phyloP scores from a whole-genome alignment of 2,888 invertebrate genomes.

The Entomobrya multifasciata region DNA sequence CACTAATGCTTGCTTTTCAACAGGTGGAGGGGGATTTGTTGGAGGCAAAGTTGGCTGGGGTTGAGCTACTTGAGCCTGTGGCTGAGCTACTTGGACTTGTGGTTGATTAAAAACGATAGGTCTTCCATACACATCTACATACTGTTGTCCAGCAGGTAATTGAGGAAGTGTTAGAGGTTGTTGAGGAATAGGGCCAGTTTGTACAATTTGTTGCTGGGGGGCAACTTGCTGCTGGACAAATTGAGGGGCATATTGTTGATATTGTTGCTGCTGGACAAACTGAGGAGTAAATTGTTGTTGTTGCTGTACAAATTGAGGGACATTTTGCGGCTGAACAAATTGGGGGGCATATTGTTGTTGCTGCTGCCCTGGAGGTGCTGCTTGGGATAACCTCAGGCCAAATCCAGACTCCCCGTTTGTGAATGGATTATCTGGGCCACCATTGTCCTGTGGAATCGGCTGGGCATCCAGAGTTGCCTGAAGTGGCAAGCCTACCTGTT shows the following conservation, averaged over 20 bases:
- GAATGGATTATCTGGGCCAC: constrained; percentile 39
- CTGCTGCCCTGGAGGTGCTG: not conserved
- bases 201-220: not conserved
- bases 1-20: constrained; percentile 41
- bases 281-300: not conserved
- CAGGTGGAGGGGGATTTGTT: not conserved
- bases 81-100: not conserved
- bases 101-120: constrained; percentile 21
- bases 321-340: constrained; percentile 26
- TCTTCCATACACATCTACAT: constrained; percentile 41
- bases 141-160: constrained; percentile 41
- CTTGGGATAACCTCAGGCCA: constrained; percentile 16
- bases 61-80: not conserved
- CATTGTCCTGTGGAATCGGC: constrained; percentile 13
- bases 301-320: constrained; percentile 1
- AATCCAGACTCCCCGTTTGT: constrained; percentile 34
- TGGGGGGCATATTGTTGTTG: not conserved
- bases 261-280: not conserved
- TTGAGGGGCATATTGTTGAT: not conserved
- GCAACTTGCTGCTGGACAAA: not conserved
- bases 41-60: not conserved
- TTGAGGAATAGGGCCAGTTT: not conserved
- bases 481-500: constrained; percentile 34
- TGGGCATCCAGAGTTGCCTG: constrained; percentile 9
- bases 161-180: constrained; percentile 19